Conservation (phyloP, 2,888 invertebrate species). For the Napeogenes sylphis region DNA sequence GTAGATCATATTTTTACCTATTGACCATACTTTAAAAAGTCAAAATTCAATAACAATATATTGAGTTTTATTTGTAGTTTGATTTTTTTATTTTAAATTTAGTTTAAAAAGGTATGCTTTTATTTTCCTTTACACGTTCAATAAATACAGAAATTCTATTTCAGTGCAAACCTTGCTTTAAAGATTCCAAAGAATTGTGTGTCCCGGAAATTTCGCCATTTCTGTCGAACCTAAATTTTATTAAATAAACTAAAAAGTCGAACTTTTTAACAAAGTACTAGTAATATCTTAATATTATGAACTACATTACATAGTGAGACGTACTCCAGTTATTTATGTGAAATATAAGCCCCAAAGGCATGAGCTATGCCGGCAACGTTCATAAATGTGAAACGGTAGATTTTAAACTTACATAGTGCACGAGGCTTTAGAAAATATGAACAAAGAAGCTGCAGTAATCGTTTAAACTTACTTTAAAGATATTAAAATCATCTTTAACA, state of each 20-base stretch:
- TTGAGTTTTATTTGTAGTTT: no score
- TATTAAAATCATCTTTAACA: constrained; percentile 1
- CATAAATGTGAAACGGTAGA: constrained; percentile 13
- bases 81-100: no score
- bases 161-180: no score
- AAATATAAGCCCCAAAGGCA: constrained; percentile 16
- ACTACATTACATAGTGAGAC: constrained; percentile 12
- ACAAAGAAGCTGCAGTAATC: constrained; percentile 9
- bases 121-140: no score
- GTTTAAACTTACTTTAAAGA: constrained; percentile 2
- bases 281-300: constrained; percentile 13
- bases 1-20: no score
- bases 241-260: not conserved
- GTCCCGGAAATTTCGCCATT: no score
- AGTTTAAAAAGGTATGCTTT: no score
- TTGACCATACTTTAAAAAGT: no score
- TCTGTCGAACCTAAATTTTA: no score
- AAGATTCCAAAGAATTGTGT: no score
- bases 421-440: constrained; percentile 9
- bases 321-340: constrained; percentile 10
- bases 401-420: constrained; percentile 8
- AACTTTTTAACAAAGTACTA: not conserved
- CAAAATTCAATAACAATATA: no score
- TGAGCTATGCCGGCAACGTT: constrained; percentile 11
- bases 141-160: no score